phyloP scores from a whole-genome alignment of 2,888 invertebrate genomes.

The Microdon myrmicae region DNA sequence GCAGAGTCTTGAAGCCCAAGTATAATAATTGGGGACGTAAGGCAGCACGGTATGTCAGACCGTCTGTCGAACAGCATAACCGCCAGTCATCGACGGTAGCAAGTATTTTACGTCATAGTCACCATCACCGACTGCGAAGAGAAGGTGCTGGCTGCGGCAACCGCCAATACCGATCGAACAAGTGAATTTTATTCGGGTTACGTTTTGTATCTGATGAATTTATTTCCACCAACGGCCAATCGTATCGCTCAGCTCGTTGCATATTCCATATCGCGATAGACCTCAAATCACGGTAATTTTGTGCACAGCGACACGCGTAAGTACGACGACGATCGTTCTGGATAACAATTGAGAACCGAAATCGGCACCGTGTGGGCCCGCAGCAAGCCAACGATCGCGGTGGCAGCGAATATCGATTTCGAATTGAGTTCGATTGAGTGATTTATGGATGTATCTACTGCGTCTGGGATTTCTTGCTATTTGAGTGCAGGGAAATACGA shows the following conservation, averaged over 20 bases:
- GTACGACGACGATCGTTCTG: constrained; percentile 20
- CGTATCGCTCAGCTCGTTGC: constrained; percentile 18
- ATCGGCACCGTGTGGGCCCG: too few species aligned
- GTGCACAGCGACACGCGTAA: background rate
- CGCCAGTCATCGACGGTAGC: too few species aligned
- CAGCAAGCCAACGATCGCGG: background rate
- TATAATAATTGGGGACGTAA: constrained; percentile 6
- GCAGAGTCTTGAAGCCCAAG: constrained; percentile 42
- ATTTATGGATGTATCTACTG: constrained; percentile 39
- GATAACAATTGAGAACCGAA: too few species aligned
- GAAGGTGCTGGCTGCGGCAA: too few species aligned
- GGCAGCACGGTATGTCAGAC: background rate
- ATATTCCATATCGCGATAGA: constrained; percentile 1
- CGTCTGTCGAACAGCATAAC: background rate
- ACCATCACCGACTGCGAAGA: constrained; percentile 15
- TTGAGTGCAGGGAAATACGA: too few species aligned
- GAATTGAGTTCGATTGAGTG: constrained; percentile 48
- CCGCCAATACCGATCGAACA: constrained; percentile 32
- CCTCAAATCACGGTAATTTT: constrained; percentile 9
- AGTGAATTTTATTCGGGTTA: constrained; percentile 49
- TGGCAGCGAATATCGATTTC: constrained; percentile 30
- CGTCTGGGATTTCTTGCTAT: too few species aligned
- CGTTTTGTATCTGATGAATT: constrained; percentile 31
- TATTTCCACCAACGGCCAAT: constrained; percentile 23
- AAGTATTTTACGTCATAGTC: constrained; percentile 37